phyloP scores from a whole-genome alignment of 2,113 vertebrate genomes.

The Setophaga kirtlandii region DNA sequence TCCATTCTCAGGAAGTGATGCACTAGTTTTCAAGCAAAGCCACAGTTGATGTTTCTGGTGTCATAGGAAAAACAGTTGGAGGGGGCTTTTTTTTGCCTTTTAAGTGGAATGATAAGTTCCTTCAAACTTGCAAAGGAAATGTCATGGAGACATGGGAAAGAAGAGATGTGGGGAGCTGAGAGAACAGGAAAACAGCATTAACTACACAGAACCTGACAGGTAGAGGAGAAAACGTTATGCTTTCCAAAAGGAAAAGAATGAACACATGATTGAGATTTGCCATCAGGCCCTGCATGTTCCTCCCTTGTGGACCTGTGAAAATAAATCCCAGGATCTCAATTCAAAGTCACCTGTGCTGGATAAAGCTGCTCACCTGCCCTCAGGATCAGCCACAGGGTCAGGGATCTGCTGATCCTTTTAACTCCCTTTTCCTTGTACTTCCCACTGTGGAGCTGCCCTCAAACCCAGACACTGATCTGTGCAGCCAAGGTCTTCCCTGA shows the following conservation, averaged over 20 bases:
- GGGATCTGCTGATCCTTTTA: background rate
- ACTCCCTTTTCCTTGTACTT: background rate
- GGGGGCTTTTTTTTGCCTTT: background rate
- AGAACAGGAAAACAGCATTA: background rate
- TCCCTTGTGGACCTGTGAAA: background rate
- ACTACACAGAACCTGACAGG: background rate
- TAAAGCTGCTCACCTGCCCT: background rate
- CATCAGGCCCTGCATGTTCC: background rate
- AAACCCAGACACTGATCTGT: background rate
- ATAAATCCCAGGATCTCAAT: background rate
- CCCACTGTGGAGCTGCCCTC: background rate
- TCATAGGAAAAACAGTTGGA: background rate
- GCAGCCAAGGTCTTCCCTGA: background rate
- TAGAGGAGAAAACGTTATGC: background rate
- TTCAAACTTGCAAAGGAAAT: background rate
- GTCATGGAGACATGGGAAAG: background rate
- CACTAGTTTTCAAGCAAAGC: background rate
- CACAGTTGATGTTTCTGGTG: background rate
- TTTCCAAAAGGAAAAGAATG: background rate
- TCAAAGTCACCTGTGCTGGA: background rate
- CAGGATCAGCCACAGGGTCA: fast-evolving
- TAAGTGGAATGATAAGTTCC: background rate
- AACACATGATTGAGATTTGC: background rate
- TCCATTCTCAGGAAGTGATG: background rate
- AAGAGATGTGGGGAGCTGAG: background rate